Conservation (phyloP, 2,797 vertebrate genomes). For the Petrocephalus sullivani region DNA sequence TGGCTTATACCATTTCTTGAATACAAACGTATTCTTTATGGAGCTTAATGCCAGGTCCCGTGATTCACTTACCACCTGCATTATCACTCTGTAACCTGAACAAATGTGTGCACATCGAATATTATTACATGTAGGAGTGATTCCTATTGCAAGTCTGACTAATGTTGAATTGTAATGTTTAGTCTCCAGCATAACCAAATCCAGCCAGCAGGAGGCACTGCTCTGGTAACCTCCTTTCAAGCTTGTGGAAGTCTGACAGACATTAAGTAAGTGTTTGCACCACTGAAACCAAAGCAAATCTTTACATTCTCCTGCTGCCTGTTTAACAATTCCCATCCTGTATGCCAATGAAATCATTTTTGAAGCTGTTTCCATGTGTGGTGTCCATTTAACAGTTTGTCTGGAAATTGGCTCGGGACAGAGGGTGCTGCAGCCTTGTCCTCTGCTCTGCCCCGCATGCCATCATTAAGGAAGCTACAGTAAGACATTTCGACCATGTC, state of each 20-base stretch:
- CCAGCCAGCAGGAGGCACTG: background rate
- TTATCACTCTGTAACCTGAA: background rate
- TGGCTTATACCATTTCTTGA: background rate
- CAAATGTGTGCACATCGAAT: background rate
- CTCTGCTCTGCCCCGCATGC: slow-evolving; percentile 49
- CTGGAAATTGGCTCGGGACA: slow-evolving; percentile 64
- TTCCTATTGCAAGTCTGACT: background rate
- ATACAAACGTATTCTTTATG: background rate
- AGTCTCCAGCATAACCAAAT: slow-evolving; percentile 14
- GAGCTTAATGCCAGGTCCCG: background rate
- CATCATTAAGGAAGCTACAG: slow-evolving; percentile 67
- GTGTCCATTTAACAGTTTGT: slow-evolving; percentile 58
- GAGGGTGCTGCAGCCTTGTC: slow-evolving; percentile 50
- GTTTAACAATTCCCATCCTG: background rate
- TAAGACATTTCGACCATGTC: slow-evolving; percentile 49
- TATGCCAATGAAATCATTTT: background rate
- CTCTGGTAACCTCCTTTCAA: background rate
- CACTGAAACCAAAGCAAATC: background rate
- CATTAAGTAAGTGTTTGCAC: slow-evolving; percentile 12
- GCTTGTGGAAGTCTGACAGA: slow-evolving; percentile 11
- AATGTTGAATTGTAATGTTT: background rate
- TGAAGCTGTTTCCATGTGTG: slow-evolving; percentile 7
- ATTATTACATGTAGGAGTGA: background rate
- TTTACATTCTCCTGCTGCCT: background rate
- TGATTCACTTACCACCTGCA: background rate